Evolutionary conservation across 37 sponge, comb jelly and placozoan genomes (phyloP), one percentile per base, ranked within the genome.

Genomic region (Sycon ciliatum): DNA sequence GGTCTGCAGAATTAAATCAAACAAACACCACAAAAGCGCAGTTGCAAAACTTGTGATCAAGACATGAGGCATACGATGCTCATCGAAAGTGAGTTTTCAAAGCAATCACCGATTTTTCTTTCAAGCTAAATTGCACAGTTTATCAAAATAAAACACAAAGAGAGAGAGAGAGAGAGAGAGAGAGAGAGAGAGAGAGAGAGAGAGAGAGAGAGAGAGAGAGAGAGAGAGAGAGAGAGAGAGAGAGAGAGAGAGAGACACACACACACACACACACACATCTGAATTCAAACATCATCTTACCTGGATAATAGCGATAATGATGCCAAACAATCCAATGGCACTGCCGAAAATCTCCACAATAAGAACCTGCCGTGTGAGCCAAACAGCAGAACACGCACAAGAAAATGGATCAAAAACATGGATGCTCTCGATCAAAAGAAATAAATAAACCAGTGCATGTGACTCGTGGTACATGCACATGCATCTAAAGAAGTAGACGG

Each of bases 321-420:
- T 85, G 22, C 99, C 99, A 82, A 98, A 98, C 32, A 98, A 80
- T 72, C 99, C 99, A 67, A 98, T 92, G 26, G 99, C 99, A 83
- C 94, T 92, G 4, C 85, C 99, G 82, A 98, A 98, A 34, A 98
- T 98, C 73, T 98, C 99, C 34, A 98, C 87, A 33, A 98, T 89
- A 20, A 98, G 68, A 46, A 98, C 82, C 79, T 76, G 56, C 31
- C 31, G 62, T 42, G 3, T 18, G 49, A 9, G 13, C 49, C 9
- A 13, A 42, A 42, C 49, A 42, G 13, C 13, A 16, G 49, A 42
- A 42, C 49, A 42, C 49, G 49, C 49, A 42, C 49, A 16, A 13
- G 13, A 42, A 16, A 13, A 42, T 13, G 7, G 7, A 13, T 16
- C 7, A 42, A 13, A 42, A 7, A 42, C 7, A 42, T 18, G 9